Conservation (phyloP, 1,140 invertebrate species). For the Belonocnema kinseyi region DNA sequence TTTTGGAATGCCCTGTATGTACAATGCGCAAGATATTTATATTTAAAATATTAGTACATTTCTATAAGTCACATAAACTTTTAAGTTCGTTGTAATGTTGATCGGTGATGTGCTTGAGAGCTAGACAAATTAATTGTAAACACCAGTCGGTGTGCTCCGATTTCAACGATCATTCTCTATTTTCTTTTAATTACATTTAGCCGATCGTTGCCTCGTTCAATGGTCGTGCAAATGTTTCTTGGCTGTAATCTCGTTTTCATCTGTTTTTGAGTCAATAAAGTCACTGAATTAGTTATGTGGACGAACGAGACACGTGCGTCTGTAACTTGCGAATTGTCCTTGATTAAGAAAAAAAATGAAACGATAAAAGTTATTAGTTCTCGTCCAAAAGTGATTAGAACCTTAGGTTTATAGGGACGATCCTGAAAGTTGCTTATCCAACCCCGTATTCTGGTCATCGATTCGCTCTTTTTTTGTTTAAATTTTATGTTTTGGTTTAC, state of each 20-base stretch:
- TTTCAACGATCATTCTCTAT: conserved; percentile 3
- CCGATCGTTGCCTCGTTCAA: neutral
- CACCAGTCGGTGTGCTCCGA: conserved; percentile 30
- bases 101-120: conserved; percentile 25
- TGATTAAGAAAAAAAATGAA: conserved; percentile 13
- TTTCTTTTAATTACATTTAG: conserved; percentile 35
- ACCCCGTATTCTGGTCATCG: neutral
- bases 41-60: conserved; percentile 65
- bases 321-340: conserved; percentile 18
- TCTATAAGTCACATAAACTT: conserved; percentile 49
- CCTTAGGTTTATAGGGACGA: neutral
- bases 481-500: neutral
- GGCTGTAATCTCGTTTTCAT: neutral
- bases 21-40: conserved; percentile 69
- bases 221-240: neutral
- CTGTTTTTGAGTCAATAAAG: conserved; percentile 57
- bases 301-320: neutral
- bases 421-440: neutral
- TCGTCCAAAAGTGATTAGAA: neutral
- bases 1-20: conserved; percentile 69
- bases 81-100: conserved; percentile 34
- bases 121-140: too few relatives aligned
- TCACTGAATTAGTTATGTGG: conserved; percentile 38
- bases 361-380: neutral
- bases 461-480: conserved; percentile 13